These are phyloP conservation scores for Paracanthobrama guichenoti DNA, from an alignment of 2,113 vertebrate species.

Conservation along the genomic window DNA sequence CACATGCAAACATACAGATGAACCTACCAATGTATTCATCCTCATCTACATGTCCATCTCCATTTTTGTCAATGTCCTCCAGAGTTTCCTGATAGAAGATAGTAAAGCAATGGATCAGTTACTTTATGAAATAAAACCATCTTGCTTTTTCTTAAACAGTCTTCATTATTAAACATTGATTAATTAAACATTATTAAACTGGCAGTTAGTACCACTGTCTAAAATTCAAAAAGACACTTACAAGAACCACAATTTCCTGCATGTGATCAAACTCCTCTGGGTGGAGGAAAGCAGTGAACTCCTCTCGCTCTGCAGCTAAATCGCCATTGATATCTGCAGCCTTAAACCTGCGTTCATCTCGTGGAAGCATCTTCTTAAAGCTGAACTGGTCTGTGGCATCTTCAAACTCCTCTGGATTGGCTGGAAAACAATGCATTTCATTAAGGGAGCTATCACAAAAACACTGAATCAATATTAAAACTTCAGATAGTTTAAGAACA, in stretches of 20 bases:
- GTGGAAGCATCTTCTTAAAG: slow-evolving; percentile 97
- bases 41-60: slow-evolving; percentile 92
- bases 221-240: slow-evolving; percentile 69
- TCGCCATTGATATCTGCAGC: slow-evolving; percentile 86
- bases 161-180: slow-evolving; percentile 27
- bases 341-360: slow-evolving; percentile 92
- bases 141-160: background rate
- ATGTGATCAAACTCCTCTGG: slow-evolving; percentile 98
- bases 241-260: slow-evolving; percentile 93
- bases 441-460: background rate
- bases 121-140: background rate
- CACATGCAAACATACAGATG: too few species aligned
- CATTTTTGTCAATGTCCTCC: slow-evolving; percentile 96
- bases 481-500: background rate
- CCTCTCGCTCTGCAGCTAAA: slow-evolving; percentile 83
- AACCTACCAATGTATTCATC: slow-evolving; percentile 93
- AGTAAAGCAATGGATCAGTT: background rate
- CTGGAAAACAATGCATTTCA: slow-evolving; percentile 64
- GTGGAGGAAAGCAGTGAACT: slow-evolving; percentile 95
- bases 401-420: slow-evolving; percentile 90
- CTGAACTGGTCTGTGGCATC: slow-evolving; percentile 89
- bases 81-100: slow-evolving; percentile 86
- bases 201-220: slow-evolving; percentile 41
- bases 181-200: background rate
- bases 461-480: background rate